Evolutionary conservation across 1,140 invertebrate species (phyloP), one percentile per base, ranked within the genome.

Genomic region (Eciton burchellii): DNA sequence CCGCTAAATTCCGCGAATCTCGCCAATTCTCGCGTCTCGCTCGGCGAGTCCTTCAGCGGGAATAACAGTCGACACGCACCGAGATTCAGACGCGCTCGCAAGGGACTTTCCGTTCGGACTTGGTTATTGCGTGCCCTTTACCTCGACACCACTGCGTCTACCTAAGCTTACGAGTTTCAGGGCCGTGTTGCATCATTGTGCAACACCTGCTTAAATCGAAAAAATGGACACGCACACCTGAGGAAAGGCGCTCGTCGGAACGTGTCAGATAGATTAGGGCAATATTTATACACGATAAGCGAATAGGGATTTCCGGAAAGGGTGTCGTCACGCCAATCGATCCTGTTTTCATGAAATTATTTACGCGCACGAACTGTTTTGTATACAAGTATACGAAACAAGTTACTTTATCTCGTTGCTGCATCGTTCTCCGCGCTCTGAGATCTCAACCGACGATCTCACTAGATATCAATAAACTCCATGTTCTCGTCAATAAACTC

Each of bases 141-240:
- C 29, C 45, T 14, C 49, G n/a, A 49, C 49, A 21, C 49, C 74
- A 57, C n/a, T 79, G 74, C 8, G 1, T 3, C 9, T 21, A 79
- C 74, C 49, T 77, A 54, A 0, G 35, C 63, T 79, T 79, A 79
- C 63, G 35, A 35, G 1, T 70, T 12, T 9, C 16, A 41, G 14
- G 29, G 16, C 3, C 0, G 8, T 70, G 8, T 79, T 79, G 74
- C 74, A 45, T 79, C 74, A 79, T 63, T 16, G 3, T 1, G 21
- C 16, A 54, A 54, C n/a, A n/a, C n/a, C n/a, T n/a, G n/a, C n/a
- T n/a, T n/a, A n/a, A 68, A 21, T 14, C 5, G 3, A 14, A 29
- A 52, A 54, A 54, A 9, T 14, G 49, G 49, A 35, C 26, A 16
- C 0, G 1, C 49, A 43, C 49, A 77, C 35, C 62, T 79, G 74